A percentile compares a stretch with the other conserved stretches of the same genome.
Conservation (phyloP, 2,888 invertebrate genomes). For the Netelia fuscicornis region DNA sequence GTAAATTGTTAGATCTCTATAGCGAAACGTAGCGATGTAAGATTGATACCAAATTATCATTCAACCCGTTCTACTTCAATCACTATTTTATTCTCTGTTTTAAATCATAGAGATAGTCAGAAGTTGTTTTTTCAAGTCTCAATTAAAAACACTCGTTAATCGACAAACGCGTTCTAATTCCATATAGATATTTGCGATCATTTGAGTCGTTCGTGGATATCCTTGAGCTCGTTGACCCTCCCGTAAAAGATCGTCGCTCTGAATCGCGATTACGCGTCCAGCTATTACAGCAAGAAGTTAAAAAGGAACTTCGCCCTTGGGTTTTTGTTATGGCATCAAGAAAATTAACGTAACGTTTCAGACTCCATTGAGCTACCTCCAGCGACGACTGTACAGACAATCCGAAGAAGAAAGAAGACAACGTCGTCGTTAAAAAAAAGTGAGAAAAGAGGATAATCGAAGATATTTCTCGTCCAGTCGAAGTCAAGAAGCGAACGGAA, state of each 20-base stretch:
- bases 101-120: neutral
- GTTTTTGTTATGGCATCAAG: neutral
- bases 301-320: constrained; percentile 7
- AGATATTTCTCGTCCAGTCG: neutral
- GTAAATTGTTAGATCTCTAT: too few species aligned
- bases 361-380: neutral
- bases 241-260: constrained; percentile 36
- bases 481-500: neutral
- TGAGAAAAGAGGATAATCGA: neutral
- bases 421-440: neutral
- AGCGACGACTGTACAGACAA: neutral
- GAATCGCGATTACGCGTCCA: constrained; percentile 15
- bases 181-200: constrained; percentile 11
- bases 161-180: constrained; percentile 51
- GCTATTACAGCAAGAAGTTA: constrained; percentile 39
- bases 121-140: constrained; percentile 11
- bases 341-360: constrained; percentile 33
- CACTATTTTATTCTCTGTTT: neutral
- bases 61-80: constrained; percentile 20
- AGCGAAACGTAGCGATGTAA: too few species aligned
- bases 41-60: too few species aligned
- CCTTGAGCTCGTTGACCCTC: constrained; percentile 43
- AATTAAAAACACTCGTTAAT: constrained; percentile 17
- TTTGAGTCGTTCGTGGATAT: constrained; percentile 20
- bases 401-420: neutral